A percentile compares a stretch with the other conserved stretches of the same genome.
Conservation (phyloP, 35 echinoderm and acorn worm species). For the Holothuria glaberrima region DNA sequence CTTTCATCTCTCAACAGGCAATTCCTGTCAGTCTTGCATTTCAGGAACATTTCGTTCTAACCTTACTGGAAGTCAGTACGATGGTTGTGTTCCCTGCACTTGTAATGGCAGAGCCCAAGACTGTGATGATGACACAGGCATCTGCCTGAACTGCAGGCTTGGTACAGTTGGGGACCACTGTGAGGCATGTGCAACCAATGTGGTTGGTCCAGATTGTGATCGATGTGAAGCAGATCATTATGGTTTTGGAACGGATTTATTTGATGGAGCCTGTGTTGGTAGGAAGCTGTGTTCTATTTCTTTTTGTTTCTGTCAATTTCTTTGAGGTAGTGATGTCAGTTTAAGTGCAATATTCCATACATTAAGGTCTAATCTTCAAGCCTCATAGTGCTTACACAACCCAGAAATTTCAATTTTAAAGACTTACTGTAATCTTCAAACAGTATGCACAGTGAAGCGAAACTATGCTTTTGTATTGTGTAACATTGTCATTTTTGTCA, state of each 20-base stretch:
- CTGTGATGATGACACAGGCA: constrained; percentile 82
- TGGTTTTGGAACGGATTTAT: constrained; percentile 88
- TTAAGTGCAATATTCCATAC: too few species aligned
- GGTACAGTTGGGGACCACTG: constrained; percentile 84
- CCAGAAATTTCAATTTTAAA: too few species aligned
- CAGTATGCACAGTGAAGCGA: too few species aligned
- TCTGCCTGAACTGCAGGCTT: constrained; percentile 74
- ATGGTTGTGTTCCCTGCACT: constrained; percentile 69
- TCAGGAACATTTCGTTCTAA: constrained; percentile 59
- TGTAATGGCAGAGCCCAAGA: constrained; percentile 71
- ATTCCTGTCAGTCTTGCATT: constrained; percentile 75
- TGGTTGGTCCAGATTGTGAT: constrained; percentile 72
- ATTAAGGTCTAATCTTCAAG: too few species aligned
- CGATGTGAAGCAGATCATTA: constrained; percentile 80
- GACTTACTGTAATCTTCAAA: too few species aligned
- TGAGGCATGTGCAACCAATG: constrained; percentile 73
- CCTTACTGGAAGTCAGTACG: constrained; percentile 44
- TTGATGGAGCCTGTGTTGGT: constrained; percentile 89
- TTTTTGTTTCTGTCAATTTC: too few species aligned
- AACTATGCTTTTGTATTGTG: too few species aligned
- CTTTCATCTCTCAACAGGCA: constrained; percentile 52
- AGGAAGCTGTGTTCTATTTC: neutral
- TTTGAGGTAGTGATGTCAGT: too few species aligned
- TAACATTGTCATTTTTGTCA: too few species aligned
- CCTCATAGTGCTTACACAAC: too few species aligned